A percentile compares a stretch with the other conserved stretches of the same genome.
phyloP scores from a whole-genome alignment of 2,888 invertebrate genomes.

The Cheilosia pagana region DNA sequence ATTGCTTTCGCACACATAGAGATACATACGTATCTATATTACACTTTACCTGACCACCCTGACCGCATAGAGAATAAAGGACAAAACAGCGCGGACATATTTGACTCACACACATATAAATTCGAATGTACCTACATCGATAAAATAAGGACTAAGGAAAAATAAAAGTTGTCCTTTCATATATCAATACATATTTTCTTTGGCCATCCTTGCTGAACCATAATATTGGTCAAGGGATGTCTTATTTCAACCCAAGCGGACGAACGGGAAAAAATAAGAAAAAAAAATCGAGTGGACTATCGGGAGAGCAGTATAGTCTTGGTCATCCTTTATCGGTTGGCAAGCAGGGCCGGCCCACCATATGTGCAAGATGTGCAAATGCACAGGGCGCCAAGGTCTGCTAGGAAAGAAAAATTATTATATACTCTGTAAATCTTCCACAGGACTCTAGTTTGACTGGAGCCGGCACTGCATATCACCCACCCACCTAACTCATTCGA shows the following conservation, averaged over 20 bases:
- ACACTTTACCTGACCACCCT: slow-evolving; percentile 68
- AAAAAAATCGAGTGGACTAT: slow-evolving; percentile 38
- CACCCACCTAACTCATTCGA: slow-evolving; percentile 18
- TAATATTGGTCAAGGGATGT: slow-evolving; percentile 75
- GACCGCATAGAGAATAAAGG: slow-evolving; percentile 53
- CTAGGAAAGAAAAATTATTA: no score
- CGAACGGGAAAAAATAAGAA: slow-evolving; percentile 6
- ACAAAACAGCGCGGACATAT: slow-evolving; percentile 19
- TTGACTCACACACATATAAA: slow-evolving; percentile 20
- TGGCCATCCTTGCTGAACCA: slow-evolving; percentile 74
- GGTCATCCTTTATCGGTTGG: slow-evolving; percentile 65
- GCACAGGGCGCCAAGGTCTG: no score
- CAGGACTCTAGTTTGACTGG: no score
- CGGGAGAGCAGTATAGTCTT: slow-evolving; percentile 57
- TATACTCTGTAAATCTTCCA: no score
- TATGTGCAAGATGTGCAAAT: no score
- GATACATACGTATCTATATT: slow-evolving; percentile 23
- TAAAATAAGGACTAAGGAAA: slow-evolving; percentile 62
- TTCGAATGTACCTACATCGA: slow-evolving; percentile 45
- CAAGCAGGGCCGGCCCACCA: no score
- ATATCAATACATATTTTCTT: slow-evolving; percentile 75
- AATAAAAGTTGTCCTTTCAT: slow-evolving; percentile 75
- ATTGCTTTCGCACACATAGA: slow-evolving; percentile 41
- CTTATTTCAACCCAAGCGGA: slow-evolving; percentile 66
- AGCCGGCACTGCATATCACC: slow-evolving; percentile 2